phyloP scores from a whole-genome alignment of 2,797 vertebrate genomes.

The Pygocentrus nattereri region DNA sequence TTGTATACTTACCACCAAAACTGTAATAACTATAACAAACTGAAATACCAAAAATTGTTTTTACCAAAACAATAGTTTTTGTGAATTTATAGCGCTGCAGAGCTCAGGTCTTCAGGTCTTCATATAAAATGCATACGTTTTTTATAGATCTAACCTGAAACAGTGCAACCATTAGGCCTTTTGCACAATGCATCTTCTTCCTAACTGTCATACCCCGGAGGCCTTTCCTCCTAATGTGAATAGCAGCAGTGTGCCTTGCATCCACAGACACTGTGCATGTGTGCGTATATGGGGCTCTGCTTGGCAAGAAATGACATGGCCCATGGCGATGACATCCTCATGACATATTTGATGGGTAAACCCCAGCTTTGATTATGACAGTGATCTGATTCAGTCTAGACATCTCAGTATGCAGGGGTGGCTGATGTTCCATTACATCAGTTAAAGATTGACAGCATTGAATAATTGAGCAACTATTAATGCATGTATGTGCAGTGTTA shows the following conservation, averaged over 20 bases:
- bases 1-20: not conserved
- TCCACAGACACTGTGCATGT: constrained; percentile 35
- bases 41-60: not conserved
- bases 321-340: constrained; percentile 43
- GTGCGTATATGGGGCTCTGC: constrained; percentile 47
- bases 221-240: constrained; percentile 46
- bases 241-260: constrained; percentile 35
- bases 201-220: constrained; percentile 52
- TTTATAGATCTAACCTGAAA: constrained; percentile 56
- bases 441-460: constrained; percentile 46
- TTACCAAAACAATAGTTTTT: constrained; percentile 23
- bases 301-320: constrained; percentile 48
- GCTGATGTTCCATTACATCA: constrained; percentile 49
- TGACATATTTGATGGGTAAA: constrained; percentile 56
- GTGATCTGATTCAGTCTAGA: constrained; percentile 46
- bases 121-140: constrained; percentile 53
- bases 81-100: constrained; percentile 33
- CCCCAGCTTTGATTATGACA: constrained; percentile 53
- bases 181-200: constrained; percentile 54
- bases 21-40: not conserved
- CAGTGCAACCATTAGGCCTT: constrained; percentile 47
- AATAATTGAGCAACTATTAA: constrained; percentile 47
- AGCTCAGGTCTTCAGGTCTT: constrained; percentile 41
- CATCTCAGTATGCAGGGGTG: constrained; percentile 28
- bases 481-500: constrained; percentile 36